Evolutionary conservation across 2,888 invertebrate species (phyloP), one percentile per base, ranked within the genome.

Genomic region (Troides helena): DNA sequence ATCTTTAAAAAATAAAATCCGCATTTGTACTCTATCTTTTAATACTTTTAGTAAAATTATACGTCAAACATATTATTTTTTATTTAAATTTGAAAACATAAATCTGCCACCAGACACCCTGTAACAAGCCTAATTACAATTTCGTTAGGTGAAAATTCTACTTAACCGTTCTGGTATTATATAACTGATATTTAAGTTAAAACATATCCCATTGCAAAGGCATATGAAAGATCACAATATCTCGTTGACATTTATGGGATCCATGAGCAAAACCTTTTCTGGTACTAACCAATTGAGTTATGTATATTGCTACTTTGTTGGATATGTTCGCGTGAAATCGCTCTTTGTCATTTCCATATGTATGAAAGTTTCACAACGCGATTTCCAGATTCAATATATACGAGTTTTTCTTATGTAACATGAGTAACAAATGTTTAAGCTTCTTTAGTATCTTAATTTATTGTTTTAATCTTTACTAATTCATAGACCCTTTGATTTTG

Each of bases 301-400:
- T 50, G 46, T 59, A 57, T 65, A 65, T 65, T 65, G 65, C 65
- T 59, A 59, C 65, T 65, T 65, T 59, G 58, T 65, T n/a, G 59
- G 12, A 23, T 53, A 18, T 46, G 59, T 65, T 65, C 59, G 57
- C 59, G 30, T 25, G 23, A 43, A 59, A 65, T 65, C 59, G 65
- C 17, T 46, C 57, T 59, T 59, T 59, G 39, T 59, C 59, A 65
- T 58, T 59, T 46, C 58, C 58, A 65, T 65, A 65, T 59, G 46
- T 50, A 50, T 65, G 30, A 59, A 65, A 59, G 30, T 65, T 59
- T 59, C 57, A 25, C 30, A 65, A 59, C 25, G 17, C 23, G 58
- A 59, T 65, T 65, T 46, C 18, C 18, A 59, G 53, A 50, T 62
- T 62, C 25, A 36, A 25, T 60, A 25, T 60, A 36, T 60, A 17